phyloP scores from a whole-genome alignment of 92 coral and sea anemone species.

The Porites rus region DNA sequence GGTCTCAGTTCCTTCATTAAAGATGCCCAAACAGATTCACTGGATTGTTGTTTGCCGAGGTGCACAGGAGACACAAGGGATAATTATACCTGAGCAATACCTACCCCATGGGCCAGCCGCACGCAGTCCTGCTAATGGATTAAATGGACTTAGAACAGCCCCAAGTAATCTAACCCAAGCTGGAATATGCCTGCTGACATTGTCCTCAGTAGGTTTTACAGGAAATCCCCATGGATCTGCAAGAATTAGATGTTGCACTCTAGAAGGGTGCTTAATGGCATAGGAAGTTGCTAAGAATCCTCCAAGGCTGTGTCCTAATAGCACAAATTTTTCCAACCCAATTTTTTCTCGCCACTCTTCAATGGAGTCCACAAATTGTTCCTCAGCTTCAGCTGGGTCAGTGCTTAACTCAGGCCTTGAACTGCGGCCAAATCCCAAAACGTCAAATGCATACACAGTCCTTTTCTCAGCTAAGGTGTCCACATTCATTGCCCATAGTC shows the following conservation, averaged over 20 bases:
- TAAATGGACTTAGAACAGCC: slow-evolving; percentile 91
- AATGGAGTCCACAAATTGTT: slow-evolving; percentile 91
- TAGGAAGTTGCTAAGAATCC: slow-evolving; percentile 92
- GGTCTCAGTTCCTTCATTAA: too few species aligned
- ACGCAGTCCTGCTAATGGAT: slow-evolving; percentile 91
- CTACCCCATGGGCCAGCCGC: slow-evolving; percentile 98
- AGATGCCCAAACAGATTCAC: too few species aligned
- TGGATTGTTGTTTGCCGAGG: too few species aligned
- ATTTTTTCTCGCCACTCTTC: slow-evolving; percentile 88
- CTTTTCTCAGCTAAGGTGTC: slow-evolving; percentile 79
- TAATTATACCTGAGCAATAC: slow-evolving; percentile 13
- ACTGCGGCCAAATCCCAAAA: slow-evolving; percentile 98
- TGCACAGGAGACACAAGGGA: too few species aligned
- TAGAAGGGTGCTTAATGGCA: slow-evolving; percentile 85
- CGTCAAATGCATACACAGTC: slow-evolving; percentile 91
- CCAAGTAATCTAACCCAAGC: slow-evolving; percentile 92
- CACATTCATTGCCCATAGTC: slow-evolving; percentile 89
- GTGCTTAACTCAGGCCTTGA: slow-evolving; percentile 88
- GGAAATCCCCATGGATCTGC: slow-evolving; percentile 99
- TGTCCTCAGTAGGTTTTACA: slow-evolving; percentile 84
- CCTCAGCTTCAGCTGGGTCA: slow-evolving; percentile 80
- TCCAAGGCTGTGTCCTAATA: slow-evolving; percentile 95
- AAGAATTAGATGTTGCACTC: slow-evolving; percentile 86
- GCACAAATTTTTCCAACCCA: slow-evolving; percentile 88
- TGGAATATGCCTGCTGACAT: slow-evolving; percentile 67